Evolutionary conservation across 1,140 invertebrate genomes (phyloP).

Genomic region (Drepana arcuata): DNA sequence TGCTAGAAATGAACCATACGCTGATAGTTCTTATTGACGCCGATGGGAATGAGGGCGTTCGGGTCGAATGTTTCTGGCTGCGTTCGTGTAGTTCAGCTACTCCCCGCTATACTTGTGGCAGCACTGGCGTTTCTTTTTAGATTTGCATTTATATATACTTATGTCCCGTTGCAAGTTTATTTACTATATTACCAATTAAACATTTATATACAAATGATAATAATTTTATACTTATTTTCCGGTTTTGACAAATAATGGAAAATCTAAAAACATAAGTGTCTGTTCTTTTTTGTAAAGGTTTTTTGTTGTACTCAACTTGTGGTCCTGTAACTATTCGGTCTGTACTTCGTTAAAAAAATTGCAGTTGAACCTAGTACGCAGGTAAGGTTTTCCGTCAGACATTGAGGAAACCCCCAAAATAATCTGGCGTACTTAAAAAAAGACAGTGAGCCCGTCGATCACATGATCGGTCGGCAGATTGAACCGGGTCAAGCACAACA

Average conservation of each 20-base stretch:
- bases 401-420: no score
- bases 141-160: no score
- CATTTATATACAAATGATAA: no score
- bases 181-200: no score
- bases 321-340: no score
- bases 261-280: no score
- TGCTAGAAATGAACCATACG: constrained; percentile 60
- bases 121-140: constrained; percentile 28
- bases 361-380: neutral
- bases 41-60: constrained; percentile 27
- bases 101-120: constrained; percentile 34
- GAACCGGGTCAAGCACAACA: constrained; percentile 70
- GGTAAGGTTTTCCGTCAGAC: constrained; percentile 6
- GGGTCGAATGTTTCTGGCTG: constrained; percentile 18
- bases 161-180: no score
- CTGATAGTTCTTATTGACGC: constrained; percentile 44
- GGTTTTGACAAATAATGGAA: no score
- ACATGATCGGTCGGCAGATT: constrained; percentile 63
- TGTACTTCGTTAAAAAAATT: no score
- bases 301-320: no score
- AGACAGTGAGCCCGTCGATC: constrained; percentile 58
- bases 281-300: constrained; percentile 4
- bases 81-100: constrained; percentile 48
- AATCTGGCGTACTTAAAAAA: constrained; percentile 40
- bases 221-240: no score